Evolutionary conservation across 2,797 vertebrate genomes (phyloP).

Genomic region (Takifugu rubripes): DNA sequence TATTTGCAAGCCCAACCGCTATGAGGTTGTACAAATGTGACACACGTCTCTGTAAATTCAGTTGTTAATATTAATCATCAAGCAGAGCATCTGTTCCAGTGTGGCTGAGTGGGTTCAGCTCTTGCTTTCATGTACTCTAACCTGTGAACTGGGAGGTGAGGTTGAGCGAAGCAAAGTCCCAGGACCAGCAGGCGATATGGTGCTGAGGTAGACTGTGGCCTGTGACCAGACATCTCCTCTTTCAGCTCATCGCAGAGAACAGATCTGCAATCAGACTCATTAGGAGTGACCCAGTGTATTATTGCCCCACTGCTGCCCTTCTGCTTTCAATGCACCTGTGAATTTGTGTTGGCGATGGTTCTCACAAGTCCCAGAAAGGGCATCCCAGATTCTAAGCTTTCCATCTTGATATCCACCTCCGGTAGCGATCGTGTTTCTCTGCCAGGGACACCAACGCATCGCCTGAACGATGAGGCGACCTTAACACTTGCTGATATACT

Average conservation of each 20-base stretch:
- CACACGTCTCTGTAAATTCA: too few species aligned
- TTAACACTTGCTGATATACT: not conserved
- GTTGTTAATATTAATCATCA: too few species aligned
- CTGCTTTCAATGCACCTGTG: conserved; percentile 69
- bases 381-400: conserved; percentile 75
- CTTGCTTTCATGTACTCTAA: conserved; percentile 36
- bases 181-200: conserved; percentile 70
- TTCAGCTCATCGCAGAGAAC: conserved; percentile 74
- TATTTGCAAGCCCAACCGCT: too few species aligned
- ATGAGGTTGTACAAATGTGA: too few species aligned
- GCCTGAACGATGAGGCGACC: conserved; percentile 52
- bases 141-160: conserved; percentile 59
- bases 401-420: conserved; percentile 80
- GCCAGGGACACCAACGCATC: conserved; percentile 82
- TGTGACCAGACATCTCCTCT: conserved; percentile 65
- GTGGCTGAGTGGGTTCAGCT: too few species aligned
- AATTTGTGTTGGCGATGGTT: conserved; percentile 68
- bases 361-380: conserved; percentile 63
- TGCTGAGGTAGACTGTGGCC: conserved; percentile 75
- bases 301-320: not conserved
- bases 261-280: conserved; percentile 68
- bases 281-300: not conserved
- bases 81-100: too few species aligned
- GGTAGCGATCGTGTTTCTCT: conserved; percentile 68
- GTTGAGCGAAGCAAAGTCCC: conserved; percentile 61